These are phyloP conservation scores for Zaprionus ornatus DNA, from an alignment of 1,140 invertebrate species.

Conservation along the genomic window DNA sequence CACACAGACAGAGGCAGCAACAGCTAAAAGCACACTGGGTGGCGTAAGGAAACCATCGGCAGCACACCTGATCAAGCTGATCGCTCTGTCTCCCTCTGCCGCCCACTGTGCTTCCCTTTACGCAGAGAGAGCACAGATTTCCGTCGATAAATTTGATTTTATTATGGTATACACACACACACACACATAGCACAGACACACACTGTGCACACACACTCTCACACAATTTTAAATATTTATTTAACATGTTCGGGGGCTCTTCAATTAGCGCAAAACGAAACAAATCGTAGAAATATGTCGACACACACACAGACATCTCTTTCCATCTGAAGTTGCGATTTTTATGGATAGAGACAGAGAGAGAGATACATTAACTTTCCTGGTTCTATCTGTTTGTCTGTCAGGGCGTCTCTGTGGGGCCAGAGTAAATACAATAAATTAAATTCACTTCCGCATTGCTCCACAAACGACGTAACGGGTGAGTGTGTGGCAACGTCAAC, in stretches of 20 bases:
- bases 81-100: background rate
- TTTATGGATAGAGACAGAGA: constrained; percentile 33
- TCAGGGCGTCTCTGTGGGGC: constrained; percentile 38
- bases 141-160: constrained; percentile 42
- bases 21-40: constrained; percentile 21
- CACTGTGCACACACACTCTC: background rate
- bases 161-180: constrained; percentile 7
- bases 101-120: constrained; percentile 5
- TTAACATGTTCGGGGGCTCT: constrained; percentile 48
- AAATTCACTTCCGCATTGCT: constrained; percentile 84
- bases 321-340: constrained; percentile 47
- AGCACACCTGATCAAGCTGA: constrained; percentile 49
- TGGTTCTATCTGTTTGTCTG: constrained; percentile 35
- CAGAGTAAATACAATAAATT: constrained; percentile 83
- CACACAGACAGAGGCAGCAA: constrained; percentile 9
- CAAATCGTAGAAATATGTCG: constrained; percentile 51
- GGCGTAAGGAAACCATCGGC: constrained; percentile 25
- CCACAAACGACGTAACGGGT: constrained; percentile 77
- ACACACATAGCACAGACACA: background rate
- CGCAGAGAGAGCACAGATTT: constrained; percentile 30
- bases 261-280: constrained; percentile 75
- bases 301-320: constrained; percentile 28
- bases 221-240: constrained; percentile 46
- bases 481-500: constrained; percentile 42
- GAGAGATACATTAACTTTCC: constrained; percentile 39